These are phyloP conservation scores for Sceloporus undulatus DNA, from an alignment of 2,113 vertebrate genomes.

Conservation along the genomic window DNA sequence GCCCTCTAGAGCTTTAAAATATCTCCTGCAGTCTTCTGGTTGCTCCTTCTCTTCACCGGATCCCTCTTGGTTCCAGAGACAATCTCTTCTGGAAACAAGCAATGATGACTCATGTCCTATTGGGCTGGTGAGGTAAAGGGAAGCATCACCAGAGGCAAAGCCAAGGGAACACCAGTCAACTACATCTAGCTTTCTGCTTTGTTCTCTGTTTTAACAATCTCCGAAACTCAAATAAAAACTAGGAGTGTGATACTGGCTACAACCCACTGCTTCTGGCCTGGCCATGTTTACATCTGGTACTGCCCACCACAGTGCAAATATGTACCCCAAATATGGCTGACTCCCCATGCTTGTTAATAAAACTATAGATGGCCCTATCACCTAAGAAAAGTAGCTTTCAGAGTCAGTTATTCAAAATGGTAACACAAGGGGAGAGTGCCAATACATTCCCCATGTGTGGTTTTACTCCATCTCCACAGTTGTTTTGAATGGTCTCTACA, in stretches of 20 bases:
- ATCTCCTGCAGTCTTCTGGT: neutral
- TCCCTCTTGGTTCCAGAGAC: neutral
- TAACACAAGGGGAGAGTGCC: neutral
- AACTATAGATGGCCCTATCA: neutral
- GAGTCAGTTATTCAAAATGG: neutral
- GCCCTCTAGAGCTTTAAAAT: slow-evolving; percentile 10
- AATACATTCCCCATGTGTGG: neutral
- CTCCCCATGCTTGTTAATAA: neutral
- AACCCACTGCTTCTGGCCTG: neutral
- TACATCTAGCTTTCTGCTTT: neutral
- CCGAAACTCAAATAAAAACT: too few relatives aligned
- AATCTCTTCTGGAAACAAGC: neutral
- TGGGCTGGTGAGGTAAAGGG: too few relatives aligned
- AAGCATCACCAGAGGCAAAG: too few relatives aligned
- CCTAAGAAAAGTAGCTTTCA: neutral
- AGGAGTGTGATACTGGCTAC: neutral
- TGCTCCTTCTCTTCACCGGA: neutral
- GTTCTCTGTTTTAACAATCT: neutral
- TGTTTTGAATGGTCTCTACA: neutral
- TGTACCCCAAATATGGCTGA: neutral
- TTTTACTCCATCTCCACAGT: neutral
- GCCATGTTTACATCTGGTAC: neutral
- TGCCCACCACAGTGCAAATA: neutral
- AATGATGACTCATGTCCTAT: too few relatives aligned
- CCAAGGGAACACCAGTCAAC: too few relatives aligned